A percentile compares a stretch with the other conserved stretches of the same genome.
Conservation (phyloP, 2,113 vertebrate genomes). For the Cryptotis parvus region DNA sequence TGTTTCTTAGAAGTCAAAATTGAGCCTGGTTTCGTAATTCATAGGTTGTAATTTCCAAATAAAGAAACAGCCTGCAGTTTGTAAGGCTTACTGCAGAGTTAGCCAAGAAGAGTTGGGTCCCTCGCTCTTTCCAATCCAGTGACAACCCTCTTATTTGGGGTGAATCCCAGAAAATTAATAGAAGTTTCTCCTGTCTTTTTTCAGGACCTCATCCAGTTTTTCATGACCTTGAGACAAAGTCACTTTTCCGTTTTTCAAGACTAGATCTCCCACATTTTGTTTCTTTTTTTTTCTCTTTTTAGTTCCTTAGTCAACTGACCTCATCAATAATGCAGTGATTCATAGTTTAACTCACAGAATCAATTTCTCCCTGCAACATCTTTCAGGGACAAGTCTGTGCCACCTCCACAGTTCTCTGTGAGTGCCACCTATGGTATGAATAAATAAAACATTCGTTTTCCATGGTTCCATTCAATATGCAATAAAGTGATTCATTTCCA, state of each 20-base stretch:
- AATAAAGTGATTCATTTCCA: conserved; percentile 42
- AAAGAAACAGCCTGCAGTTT: conserved; percentile 9
- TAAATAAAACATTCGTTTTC: conserved; percentile 60
- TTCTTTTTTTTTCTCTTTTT: conserved; percentile 10
- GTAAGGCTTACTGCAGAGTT: conserved; percentile 26
- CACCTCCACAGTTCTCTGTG: conserved; percentile 30
- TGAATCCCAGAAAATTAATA: conserved; percentile 28
- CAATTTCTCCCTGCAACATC: conserved; percentile 39
- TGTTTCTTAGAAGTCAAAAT: conserved; percentile 64
- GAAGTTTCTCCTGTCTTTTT: not conserved
- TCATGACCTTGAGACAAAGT: conserved; percentile 53
- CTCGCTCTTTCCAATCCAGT: not conserved
- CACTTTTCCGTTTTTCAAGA: conserved; percentile 23
- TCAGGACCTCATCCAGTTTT: not conserved
- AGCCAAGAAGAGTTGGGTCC: conserved; percentile 15
- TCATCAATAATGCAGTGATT: conserved; percentile 55
- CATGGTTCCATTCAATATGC: not conserved
- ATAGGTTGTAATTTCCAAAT: conserved; percentile 53
- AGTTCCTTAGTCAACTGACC: conserved; percentile 54
- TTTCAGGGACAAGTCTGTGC: conserved; percentile 52
- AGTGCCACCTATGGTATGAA: not conserved
- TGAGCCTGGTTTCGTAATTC: conserved; percentile 56
- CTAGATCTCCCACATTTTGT: conserved; percentile 39
- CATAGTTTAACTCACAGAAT: conserved; percentile 54
- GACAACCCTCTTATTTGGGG: not conserved